Evolutionary conservation across 1,140 invertebrate genomes (phyloP), one percentile per base, ranked within the genome.

Genomic region (Drosophila gunungcola): DNA sequence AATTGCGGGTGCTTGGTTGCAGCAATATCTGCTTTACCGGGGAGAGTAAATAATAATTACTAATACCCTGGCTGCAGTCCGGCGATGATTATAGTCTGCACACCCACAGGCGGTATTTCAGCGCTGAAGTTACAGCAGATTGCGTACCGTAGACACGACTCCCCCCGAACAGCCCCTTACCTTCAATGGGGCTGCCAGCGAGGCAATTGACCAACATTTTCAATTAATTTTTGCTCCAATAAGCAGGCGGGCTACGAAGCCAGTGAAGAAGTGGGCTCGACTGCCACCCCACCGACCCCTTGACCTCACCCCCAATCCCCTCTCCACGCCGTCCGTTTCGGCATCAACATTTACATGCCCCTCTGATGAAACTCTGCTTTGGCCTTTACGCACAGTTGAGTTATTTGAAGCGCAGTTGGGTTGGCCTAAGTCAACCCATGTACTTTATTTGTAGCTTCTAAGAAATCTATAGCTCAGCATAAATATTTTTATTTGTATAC

Each of bases 161-260:
- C 5, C 39, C n/a, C 5, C 34, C 16, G 16, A 3, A 6, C 16
- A 27, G 3, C 48, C 9, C 3, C 49, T n/a, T 29, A 27, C 9
- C 32, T 21, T 12, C 39, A 49, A 11, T 16, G 25, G 29, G 29
- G 60, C 58, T 73, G 65, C 52, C 65, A 63, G 78, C 62, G 58
- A 76, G 88, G 82, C 80, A 90, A 90, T 90, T 90, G 86, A 90
- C 86, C 86, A 90, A 90, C 86, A 90, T 90, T 90, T 90, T 90
- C 86, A 91, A 90, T 90, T 91, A 90, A 91, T 91, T 88, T 78
- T 91, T 90, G 86, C 86, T 86, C 88, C 86, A 90, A 91, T 90
- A 90, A 90, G 78, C 85, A 88, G 80, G 62, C 86, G 69, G 68
- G 43, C 65, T 57, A 53, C 48, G 52, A 27, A 29, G 48, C 46